Conservation (phyloP, 2,888 invertebrate genomes). For the Spodoptera picta region DNA sequence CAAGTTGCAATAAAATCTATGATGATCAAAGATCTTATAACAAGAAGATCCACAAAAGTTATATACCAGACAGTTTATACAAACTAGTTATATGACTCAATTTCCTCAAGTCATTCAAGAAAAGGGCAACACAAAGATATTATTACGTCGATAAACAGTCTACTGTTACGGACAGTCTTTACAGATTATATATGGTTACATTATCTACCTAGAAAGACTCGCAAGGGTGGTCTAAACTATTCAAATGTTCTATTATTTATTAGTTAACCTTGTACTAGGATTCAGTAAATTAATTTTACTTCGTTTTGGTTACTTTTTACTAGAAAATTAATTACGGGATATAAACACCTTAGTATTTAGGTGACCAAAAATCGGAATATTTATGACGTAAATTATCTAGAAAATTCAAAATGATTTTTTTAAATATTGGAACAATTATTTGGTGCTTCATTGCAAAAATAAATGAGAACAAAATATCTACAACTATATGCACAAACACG, state of each 20-base stretch:
- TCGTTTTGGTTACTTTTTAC: not conserved
- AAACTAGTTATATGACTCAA: too few relatives aligned
- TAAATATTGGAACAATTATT: too few relatives aligned
- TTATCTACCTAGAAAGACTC: constrained; percentile 4
- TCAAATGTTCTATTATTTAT: constrained; percentile 13
- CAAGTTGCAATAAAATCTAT: too few relatives aligned
- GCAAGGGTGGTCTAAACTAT: constrained; percentile 10
- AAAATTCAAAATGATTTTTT: too few relatives aligned
- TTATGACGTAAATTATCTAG: too few relatives aligned
- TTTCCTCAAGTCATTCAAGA: not conserved
- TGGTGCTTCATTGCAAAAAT: too few relatives aligned
- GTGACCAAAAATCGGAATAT: too few relatives aligned
- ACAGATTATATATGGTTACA: constrained; percentile 8
- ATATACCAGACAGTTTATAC: too few relatives aligned
- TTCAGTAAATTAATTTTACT: constrained; percentile 11
- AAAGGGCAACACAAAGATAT: constrained; percentile 2
- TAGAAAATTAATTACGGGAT: not conserved
- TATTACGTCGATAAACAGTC: constrained; percentile 2
- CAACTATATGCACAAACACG: too few relatives aligned
- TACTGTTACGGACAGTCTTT: not conserved
- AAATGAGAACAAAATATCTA: too few relatives aligned
- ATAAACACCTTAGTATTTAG: not conserved
- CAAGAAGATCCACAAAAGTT: too few relatives aligned
- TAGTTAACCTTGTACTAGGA: not conserved
- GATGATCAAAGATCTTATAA: too few relatives aligned